These are phyloP conservation scores for Zosterops pallidus DNA, from an alignment of 2,113 vertebrate species.

Conservation along the genomic window DNA sequence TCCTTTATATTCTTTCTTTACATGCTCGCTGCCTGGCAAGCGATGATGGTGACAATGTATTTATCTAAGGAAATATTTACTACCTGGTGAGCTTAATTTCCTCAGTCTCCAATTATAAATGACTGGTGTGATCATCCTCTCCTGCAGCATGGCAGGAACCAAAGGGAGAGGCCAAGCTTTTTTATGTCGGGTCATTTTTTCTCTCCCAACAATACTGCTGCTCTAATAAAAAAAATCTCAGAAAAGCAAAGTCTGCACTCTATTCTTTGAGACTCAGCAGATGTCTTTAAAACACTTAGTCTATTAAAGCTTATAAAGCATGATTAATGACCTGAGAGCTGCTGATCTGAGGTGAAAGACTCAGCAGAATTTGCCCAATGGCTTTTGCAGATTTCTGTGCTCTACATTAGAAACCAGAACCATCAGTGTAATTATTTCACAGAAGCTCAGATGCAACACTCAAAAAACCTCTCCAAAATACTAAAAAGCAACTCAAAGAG, in stretches of 20 bases:
- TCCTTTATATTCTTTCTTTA: neutral
- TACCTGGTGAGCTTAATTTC: neutral
- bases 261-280: slow-evolving; percentile 32
- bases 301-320: slow-evolving; percentile 43
- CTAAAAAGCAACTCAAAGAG: neutral
- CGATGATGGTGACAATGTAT: neutral
- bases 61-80: neutral
- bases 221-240: neutral
- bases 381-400: slow-evolving; percentile 40
- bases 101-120: neutral
- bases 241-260: slow-evolving; percentile 15
- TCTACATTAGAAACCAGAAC: neutral
- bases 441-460: neutral
- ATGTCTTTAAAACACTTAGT: slow-evolving; percentile 46
- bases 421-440: neutral
- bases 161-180: neutral
- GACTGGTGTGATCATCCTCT: neutral
- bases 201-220: neutral
- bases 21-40: neutral
- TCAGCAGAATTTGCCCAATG: slow-evolving; percentile 32
- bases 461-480: neutral
- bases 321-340: slow-evolving; percentile 53
- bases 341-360: slow-evolving; percentile 29
- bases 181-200: neutral
- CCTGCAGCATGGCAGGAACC: neutral